Base-by-base conservation (phyloP, 2,113 vertebrate species). In the Tichodroma muraria region DNA sequence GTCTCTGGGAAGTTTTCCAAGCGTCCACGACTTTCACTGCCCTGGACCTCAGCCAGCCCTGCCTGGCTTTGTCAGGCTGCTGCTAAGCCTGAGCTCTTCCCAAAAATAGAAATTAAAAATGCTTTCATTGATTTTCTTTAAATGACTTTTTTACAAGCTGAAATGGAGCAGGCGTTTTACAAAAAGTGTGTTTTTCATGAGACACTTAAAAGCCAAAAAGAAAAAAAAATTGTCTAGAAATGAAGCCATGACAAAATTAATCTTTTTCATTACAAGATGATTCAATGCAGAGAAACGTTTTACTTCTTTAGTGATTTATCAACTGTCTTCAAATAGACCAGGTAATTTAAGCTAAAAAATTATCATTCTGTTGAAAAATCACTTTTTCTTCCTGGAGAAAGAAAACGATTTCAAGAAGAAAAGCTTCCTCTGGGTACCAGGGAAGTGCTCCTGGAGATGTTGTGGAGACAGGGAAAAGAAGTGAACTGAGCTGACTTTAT, bases 21-120 rank as follows among this genome's bases (percentile, higher is more conserved):
- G 85, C 68, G 35, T 33, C 45, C 23, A 3, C 54, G 92, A 96
- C 96, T 90, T 96, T 95, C 66, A 17, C 11, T 84, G 90, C 69
- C 76, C 79, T 96, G 95, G 95, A 73, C 11, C 37, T 45, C 79
- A 59, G 95, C 96, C 95, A 96, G 94, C 68, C 66, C 85, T 2
- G 7, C 33, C 35, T 37, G 22, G 76, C 76, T 92, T 28, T 92
- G 90, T 80, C 94, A 92, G 72, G 3, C 3, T 44, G 47, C 54
- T 42, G 79, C 76, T 88, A 10, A 82, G 90, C 80, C 45, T 18
- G 37, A 38, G 68, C 68, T 38, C 53, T 90, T 69, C 81, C 82
- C 95, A 63, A 94, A 96, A 94, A 94, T 64, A 95, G 92, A 79
- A 83, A 66, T 84, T 80, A 71, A 90, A 96, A 95, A 80, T 63